Conservation (phyloP, 2,113 vertebrate genomes). For the Eleginops maclovinus region DNA sequence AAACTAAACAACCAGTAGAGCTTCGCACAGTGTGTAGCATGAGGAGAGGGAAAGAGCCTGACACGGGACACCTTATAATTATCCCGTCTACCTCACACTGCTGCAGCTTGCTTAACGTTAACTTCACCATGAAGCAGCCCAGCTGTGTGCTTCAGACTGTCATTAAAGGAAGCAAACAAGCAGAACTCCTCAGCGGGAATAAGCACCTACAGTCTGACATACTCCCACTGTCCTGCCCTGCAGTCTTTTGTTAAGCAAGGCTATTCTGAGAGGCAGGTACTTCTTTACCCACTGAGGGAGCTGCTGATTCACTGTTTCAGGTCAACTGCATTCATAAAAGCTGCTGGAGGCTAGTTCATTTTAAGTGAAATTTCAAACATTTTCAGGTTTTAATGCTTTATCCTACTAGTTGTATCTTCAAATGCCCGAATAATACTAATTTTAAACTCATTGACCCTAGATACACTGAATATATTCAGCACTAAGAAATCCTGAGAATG, state of each 20-base stretch:
- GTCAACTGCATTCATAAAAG: slow-evolving; percentile 4
- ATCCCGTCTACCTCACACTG: slow-evolving; percentile 13
- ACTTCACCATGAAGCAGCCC: slow-evolving; percentile 24
- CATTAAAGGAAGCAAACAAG: slow-evolving; percentile 28
- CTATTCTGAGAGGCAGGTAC: slow-evolving; percentile 20
- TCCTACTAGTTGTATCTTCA: neutral
- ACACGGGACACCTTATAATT: slow-evolving; percentile 38
- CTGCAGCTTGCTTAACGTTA: slow-evolving; percentile 32
- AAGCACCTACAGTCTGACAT: slow-evolving; percentile 25
- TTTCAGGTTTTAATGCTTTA: neutral
- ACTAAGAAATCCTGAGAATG: neutral
- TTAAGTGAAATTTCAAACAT: neutral
- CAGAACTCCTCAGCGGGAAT: neutral
- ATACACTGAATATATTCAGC: neutral
- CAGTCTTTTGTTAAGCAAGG: slow-evolving; percentile 13
- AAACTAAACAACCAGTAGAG: slow-evolving; percentile 8
- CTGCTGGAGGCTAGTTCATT: neutral
- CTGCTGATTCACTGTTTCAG: neutral
- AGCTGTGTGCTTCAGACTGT: slow-evolving; percentile 35
- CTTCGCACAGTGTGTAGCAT: neutral
- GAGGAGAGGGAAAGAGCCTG: neutral
- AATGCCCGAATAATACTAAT: neutral
- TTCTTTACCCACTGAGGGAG: neutral
- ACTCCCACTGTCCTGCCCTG: slow-evolving; percentile 22
- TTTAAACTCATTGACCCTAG: neutral